phyloP scores from a whole-genome alignment of 2,113 vertebrate species.

The Prunella himalayana region DNA sequence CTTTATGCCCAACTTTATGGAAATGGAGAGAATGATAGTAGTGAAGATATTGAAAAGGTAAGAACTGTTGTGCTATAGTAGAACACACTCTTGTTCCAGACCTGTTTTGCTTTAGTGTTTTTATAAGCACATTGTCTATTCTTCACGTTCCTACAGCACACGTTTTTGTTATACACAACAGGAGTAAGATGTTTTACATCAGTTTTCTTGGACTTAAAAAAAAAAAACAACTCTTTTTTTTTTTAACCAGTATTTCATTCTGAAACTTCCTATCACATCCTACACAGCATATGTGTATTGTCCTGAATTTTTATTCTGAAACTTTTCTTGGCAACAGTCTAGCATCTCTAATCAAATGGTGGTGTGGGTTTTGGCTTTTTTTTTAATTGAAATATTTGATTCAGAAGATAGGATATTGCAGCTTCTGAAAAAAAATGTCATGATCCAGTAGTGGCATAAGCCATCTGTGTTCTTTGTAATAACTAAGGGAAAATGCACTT shows the following conservation, averaged over 20 bases:
- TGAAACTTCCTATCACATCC: neutral
- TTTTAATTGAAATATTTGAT: neutral
- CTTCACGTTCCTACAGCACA: neutral
- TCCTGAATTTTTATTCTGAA: neutral
- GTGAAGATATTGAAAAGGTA: constrained; percentile 89
- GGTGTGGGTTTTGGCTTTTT: neutral
- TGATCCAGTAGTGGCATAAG: neutral
- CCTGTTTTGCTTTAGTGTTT: neutral
- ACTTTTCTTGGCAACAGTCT: neutral
- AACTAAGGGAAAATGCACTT: neutral
- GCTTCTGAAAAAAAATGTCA: neutral
- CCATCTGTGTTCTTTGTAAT: neutral
- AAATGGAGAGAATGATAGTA: constrained; percentile 72
- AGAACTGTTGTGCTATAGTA: neutral
- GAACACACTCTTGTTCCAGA: neutral
- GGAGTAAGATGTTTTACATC: neutral
- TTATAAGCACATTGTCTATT: neutral
- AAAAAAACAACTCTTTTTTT: fast-evolving
- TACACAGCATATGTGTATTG: neutral
- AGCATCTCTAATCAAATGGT: neutral
- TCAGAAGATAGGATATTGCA: neutral
- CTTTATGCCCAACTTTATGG: constrained; percentile 85
- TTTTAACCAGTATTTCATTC: neutral
- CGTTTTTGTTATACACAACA: neutral
- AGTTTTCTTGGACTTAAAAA: neutral